Evolutionary conservation across 2,113 vertebrate genomes (phyloP).

Genomic region (Prinia subflava): DNA sequence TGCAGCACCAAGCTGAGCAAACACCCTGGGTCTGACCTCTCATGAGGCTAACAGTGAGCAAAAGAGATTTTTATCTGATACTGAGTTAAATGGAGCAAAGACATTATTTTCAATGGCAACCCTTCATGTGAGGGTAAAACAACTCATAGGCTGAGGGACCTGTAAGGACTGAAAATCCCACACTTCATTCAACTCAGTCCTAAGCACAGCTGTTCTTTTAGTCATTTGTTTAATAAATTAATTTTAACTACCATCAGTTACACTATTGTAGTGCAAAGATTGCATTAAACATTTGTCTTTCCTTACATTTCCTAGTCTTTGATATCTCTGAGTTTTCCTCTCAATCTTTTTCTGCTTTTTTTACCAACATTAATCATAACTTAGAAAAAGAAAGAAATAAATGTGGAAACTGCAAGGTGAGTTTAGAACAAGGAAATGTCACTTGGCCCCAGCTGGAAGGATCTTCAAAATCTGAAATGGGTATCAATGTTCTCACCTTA

Average conservation of each 20-base stretch:
- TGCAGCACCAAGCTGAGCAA: neutral
- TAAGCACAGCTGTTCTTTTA: neutral
- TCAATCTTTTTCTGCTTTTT: neutral
- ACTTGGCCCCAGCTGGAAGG: neutral
- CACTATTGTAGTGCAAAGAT: accelerated
- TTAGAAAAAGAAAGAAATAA: neutral
- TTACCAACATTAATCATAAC: neutral
- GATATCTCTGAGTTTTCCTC: neutral
- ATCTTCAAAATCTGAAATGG: neutral
- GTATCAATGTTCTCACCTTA: neutral
- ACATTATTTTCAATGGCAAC: neutral
- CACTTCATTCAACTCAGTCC: too few relatives aligned
- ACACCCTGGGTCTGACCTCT: neutral
- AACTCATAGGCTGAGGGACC: neutral
- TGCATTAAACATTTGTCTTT: neutral
- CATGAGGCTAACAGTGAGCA: accelerated
- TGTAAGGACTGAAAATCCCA: neutral
- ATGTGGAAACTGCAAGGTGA: neutral
- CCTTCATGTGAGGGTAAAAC: neutral
- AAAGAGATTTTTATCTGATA: neutral
- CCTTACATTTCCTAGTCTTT: neutral
- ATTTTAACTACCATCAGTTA: neutral
- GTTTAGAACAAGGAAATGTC: neutral
- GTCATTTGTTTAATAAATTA: neutral
- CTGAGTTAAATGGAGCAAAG: neutral